Percentiles rank a stretch among this genome's conserved stretches.
Evolutionary conservation across 2,113 vertebrate genomes (phyloP).

Genomic region (human (Homo sapiens)): GRCh38 chr18:12660001-12660500

Average conservation of each 20-base stretch:
- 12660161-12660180: not conserved
- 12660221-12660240: not conserved
- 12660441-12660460: too few relatives aligned
- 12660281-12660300: too few relatives aligned
- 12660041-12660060: slow-evolving; percentile 30
- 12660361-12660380: too few relatives aligned
- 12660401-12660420: too few relatives aligned
- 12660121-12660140: not conserved
- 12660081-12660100: not conserved
- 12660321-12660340: too few relatives aligned
- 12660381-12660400: too few relatives aligned
- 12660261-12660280: not conserved
- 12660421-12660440: too few relatives aligned
- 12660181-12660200: not conserved
- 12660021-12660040: slow-evolving; percentile 29
- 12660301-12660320: too few relatives aligned
- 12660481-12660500: too few relatives aligned
- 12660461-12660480: too few relatives aligned
- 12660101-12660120: not conserved
- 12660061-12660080: not conserved
- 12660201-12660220: not conserved
- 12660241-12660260: not conserved
- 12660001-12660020: not conserved
- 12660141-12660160: not conserved
- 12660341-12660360: too few relatives aligned